These are phyloP conservation scores for Lerema accius DNA, from an alignment of 1,140 invertebrate genomes.

Conservation along the genomic window DNA sequence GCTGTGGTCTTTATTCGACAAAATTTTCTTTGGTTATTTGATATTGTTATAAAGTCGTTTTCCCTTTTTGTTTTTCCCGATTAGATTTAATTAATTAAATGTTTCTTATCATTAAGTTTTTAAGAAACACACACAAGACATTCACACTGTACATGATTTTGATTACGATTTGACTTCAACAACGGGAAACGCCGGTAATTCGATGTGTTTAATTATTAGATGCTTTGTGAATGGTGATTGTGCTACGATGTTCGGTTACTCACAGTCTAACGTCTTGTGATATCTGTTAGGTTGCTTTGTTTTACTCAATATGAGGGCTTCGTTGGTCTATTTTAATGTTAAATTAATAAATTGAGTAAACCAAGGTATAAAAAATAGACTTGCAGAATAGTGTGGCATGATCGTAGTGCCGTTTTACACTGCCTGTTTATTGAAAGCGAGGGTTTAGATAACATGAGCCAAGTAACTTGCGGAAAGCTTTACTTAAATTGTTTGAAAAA, in stretches of 20 bases:
- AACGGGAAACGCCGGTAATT: conserved; percentile 4
- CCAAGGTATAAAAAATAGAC: conserved; percentile 32
- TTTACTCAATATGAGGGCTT: too few relatives aligned
- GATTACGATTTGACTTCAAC: too few relatives aligned
- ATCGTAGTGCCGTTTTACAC: conserved; percentile 31
- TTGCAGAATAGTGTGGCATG: conserved; percentile 37
- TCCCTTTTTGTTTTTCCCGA: too few relatives aligned
- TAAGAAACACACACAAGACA: too few relatives aligned
- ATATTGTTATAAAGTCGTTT: too few relatives aligned
- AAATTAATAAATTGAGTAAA: conserved; percentile 40
- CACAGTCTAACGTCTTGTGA: conserved; percentile 21
- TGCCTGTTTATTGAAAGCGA: conserved; percentile 17
- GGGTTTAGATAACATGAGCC: not conserved
- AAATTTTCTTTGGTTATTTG: too few relatives aligned
- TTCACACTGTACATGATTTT: too few relatives aligned
- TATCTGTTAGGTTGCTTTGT: conserved; percentile 28
- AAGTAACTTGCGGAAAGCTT: not conserved
- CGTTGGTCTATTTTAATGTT: too few relatives aligned
- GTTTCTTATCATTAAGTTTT: too few relatives aligned
- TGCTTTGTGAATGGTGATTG: conserved; percentile 54
- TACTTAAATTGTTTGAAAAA: not conserved
- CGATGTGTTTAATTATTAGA: conserved; percentile 34
- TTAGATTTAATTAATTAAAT: too few relatives aligned
- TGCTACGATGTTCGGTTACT: conserved; percentile 39
- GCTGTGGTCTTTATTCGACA: too few relatives aligned